phyloP scores from a whole-genome alignment of 35 echinoderm and acorn worm genomes.

The Strongylocentrotus purpuratus region DNA sequence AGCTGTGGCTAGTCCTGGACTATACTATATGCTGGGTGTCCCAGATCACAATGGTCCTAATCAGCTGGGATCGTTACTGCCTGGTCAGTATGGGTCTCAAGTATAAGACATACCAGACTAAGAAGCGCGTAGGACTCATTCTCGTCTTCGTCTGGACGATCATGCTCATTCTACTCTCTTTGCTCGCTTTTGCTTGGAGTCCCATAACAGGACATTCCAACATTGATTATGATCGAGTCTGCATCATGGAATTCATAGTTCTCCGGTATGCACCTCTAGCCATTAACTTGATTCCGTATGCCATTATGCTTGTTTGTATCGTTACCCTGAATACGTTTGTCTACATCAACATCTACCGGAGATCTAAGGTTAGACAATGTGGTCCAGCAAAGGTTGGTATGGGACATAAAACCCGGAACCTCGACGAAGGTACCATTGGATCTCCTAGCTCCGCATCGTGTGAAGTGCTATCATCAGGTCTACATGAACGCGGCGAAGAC shows the following conservation, averaged over 20 bases:
- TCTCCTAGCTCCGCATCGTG: background rate
- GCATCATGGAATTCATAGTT: slow-evolving; percentile 55
- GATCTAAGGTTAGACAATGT: background rate
- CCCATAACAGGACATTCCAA: background rate
- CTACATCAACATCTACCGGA: background rate
- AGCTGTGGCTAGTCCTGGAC: slow-evolving; percentile 70
- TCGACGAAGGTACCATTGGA: background rate
- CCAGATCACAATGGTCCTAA: slow-evolving; percentile 56
- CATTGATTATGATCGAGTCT: slow-evolving; percentile 37
- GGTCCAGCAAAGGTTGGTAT: background rate
- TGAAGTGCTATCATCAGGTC: too few species aligned
- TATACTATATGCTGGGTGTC: slow-evolving; percentile 53
- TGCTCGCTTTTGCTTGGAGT: slow-evolving; percentile 44
- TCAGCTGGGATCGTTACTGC: slow-evolving; percentile 84
- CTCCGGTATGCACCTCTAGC: background rate
- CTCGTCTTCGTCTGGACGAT: background rate
- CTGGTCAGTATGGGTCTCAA: slow-evolving; percentile 66
- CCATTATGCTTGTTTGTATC: slow-evolving; percentile 48
- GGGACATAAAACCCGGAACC: background rate
- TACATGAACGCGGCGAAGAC: background rate
- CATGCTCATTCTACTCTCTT: background rate
- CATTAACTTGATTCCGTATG: slow-evolving; percentile 47
- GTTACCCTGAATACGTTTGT: slow-evolving; percentile 43
- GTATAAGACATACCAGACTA: slow-evolving; percentile 61
- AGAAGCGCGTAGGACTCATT: slow-evolving; percentile 29